Conservation (phyloP, 1,140 invertebrate species). For the Uloborus diversus region DNA sequence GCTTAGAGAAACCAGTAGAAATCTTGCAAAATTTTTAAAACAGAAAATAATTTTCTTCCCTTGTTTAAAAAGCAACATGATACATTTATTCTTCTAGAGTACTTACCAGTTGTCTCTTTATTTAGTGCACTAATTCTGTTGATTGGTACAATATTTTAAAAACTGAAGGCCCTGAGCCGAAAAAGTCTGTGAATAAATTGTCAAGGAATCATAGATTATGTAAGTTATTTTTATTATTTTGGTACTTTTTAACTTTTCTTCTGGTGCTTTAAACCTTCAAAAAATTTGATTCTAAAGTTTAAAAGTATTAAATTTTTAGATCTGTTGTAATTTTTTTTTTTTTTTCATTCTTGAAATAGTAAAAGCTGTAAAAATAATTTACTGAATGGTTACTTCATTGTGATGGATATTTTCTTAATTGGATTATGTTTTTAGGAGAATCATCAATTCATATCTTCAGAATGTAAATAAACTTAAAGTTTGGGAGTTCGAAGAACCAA, state of each 20-base stretch:
- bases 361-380: neutral
- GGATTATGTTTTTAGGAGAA: too few relatives aligned
- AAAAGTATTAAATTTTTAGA: neutral
- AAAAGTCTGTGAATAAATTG: slow-evolving; percentile 6
- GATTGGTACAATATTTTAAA: slow-evolving; percentile 83
- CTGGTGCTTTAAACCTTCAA: neutral
- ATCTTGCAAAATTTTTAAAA: neutral
- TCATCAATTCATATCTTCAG: too few relatives aligned
- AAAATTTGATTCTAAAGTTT: neutral
- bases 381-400: neutral
- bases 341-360: neutral
- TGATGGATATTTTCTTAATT: neutral
- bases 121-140: slow-evolving; percentile 70
- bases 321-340: neutral
- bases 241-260: neutral
- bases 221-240: slow-evolving; percentile 17
- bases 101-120: neutral
- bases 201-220: slow-evolving; percentile 6
- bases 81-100: neutral
- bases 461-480: too few relatives aligned
- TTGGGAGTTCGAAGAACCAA: too few relatives aligned
- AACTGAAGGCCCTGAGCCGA: slow-evolving; percentile 36
- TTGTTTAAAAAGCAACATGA: neutral
- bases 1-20: too few relatives aligned
- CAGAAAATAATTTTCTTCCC: neutral